Conservation (phyloP, 2,113 vertebrate species). For the Pluvialis apricaria region DNA sequence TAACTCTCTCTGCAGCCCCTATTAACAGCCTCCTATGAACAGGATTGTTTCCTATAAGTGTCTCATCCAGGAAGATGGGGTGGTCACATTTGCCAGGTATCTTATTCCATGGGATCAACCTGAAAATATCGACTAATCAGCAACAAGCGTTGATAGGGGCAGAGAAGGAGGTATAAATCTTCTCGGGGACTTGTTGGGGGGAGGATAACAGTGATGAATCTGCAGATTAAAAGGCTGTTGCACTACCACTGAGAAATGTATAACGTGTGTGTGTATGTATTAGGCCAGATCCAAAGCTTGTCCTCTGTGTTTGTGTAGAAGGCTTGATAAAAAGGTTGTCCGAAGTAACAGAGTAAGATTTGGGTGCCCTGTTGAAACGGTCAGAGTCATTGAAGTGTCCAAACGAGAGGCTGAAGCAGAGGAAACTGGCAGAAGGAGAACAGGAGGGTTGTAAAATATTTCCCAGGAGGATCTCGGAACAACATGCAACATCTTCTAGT, state of each 20-base stretch:
- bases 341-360: neutral
- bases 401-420: neutral
- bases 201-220: neutral
- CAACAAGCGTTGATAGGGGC: neutral
- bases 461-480: neutral
- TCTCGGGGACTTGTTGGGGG: neutral
- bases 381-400: neutral
- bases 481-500: neutral
- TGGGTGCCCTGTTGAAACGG: neutral
- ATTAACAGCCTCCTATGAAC: neutral
- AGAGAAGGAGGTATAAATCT: constrained; percentile 23
- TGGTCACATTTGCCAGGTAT: neutral
- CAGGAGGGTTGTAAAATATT: neutral
- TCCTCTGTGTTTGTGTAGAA: neutral
- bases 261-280: neutral
- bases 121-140: constrained; percentile 10
- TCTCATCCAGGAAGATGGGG: neutral
- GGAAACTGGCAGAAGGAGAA: neutral
- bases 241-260: neutral
- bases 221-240: constrained; percentile 8
- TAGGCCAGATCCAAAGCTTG: neutral
- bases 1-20: constrained; percentile 26
- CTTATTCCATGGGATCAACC: neutral
- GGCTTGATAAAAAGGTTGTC: neutral
- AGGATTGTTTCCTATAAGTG: constrained; percentile 5